Percentiles rank a stretch among this genome's conserved stretches.
Evolutionary conservation across 1,140 invertebrate species (phyloP).

Genomic region (Bombyx mandarina): DNA sequence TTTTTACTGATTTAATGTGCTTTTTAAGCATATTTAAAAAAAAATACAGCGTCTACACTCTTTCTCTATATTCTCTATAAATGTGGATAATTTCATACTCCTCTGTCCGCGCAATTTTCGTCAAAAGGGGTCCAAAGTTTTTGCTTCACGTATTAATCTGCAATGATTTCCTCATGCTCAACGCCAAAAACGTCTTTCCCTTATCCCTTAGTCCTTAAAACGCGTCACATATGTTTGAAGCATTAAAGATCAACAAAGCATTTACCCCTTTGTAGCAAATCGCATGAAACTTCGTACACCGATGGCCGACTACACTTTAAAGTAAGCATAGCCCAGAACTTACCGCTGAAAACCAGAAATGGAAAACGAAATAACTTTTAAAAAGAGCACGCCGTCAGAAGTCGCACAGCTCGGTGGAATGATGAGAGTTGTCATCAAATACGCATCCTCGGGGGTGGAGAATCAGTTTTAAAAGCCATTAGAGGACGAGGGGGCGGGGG

Average conservation of each 20-base stretch:
- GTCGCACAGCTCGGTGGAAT: constrained; percentile 16
- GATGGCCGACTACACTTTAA: constrained; percentile 2
- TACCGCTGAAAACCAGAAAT: background rate
- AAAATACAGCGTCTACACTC: too few species aligned
- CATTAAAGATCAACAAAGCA: constrained; percentile 16
- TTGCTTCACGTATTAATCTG: too few species aligned
- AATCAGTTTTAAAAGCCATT: constrained; percentile 71
- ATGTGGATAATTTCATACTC: too few species aligned
- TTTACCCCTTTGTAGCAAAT: background rate
- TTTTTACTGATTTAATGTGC: too few species aligned
- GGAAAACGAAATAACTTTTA: background rate
- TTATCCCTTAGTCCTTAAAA: background rate
- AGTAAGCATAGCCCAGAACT: background rate
- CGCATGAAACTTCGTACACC: too few species aligned
- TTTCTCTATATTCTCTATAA: too few species aligned
- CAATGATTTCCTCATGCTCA: too few species aligned
- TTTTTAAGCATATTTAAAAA: too few species aligned
- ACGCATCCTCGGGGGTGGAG: constrained; percentile 60
- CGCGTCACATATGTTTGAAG: constrained; percentile 31
- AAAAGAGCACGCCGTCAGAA: background rate
- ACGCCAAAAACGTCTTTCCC: too few species aligned
- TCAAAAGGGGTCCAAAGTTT: too few species aligned
- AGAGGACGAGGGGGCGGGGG: constrained; percentile 43
- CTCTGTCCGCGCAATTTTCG: too few species aligned
- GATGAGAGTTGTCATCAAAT: constrained; percentile 67